Conservation (phyloP, 2,113 vertebrate species). For the Caloenas nicobarica region DNA sequence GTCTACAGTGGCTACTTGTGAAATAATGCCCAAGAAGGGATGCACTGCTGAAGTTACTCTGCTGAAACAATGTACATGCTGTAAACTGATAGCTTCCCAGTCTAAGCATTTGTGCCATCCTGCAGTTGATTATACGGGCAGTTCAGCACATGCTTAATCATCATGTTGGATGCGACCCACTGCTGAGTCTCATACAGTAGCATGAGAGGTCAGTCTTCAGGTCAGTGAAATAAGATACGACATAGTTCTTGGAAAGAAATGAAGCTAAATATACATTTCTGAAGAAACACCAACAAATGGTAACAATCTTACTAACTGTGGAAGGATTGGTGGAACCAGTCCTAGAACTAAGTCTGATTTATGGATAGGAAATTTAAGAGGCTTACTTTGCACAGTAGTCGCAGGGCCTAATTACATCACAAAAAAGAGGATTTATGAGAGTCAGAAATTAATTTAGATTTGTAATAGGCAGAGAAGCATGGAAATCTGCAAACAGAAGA, state of each 20-base stretch:
- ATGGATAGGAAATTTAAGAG: slow-evolving; percentile 47
- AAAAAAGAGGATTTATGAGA: slow-evolving; percentile 42
- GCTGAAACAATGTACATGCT: not conserved
- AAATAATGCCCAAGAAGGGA: not conserved
- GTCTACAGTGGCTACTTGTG: not conserved
- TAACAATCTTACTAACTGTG: not conserved
- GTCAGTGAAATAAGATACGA: not conserved
- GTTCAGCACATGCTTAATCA: not conserved
- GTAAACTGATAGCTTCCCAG: not conserved
- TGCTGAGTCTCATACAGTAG: not conserved
- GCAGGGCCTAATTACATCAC: slow-evolving; percentile 47
- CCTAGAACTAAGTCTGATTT: slow-evolving; percentile 48
- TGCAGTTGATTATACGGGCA: not conserved
- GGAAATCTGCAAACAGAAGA: slow-evolving; percentile 36
- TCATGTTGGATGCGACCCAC: not conserved
- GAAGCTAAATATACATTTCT: slow-evolving; percentile 28
- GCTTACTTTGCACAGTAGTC: slow-evolving; percentile 46
- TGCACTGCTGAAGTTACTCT: not conserved
- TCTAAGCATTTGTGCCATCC: not conserved
- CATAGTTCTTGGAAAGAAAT: slow-evolving; percentile 44
- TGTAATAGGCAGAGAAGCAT: slow-evolving; percentile 38
- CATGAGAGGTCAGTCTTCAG: not conserved
- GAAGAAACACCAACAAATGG: slow-evolving; percentile 29
- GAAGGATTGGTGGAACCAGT: slow-evolving; percentile 21
- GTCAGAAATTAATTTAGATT: slow-evolving; percentile 44